Evolutionary conservation across 2,797 vertebrate species (phyloP), one percentile per base, ranked within the genome.

Genomic region (Liparis tanakae): DNA sequence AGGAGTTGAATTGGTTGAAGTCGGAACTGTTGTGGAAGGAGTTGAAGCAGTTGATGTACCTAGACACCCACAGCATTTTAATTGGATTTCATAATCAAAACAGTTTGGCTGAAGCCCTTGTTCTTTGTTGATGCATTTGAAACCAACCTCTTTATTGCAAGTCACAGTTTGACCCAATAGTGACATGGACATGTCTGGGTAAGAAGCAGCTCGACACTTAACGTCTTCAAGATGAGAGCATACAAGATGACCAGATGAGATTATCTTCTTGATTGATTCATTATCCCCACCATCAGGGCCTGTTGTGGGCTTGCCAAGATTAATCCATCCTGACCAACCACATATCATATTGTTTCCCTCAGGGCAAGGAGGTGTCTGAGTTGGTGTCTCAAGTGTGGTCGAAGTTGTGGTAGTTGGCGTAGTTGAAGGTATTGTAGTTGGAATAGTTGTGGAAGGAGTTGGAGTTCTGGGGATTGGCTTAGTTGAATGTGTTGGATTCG

Each of bases 11-110:
- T 4, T 5, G 14, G 41, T 43, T 9, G 36, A 34, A 25, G 55
- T 6, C 12, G 64, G 7, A 13, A 6, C 12, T n/a, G 60, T 48
- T 18, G 34, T 60, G 0, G 30, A 10, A n/a, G 56, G 18, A 12
- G 67, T 34, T 22, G 51, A 5, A 2, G 54, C 18, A 20, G 33
- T 65, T 1, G 70, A 30, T 15, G 54, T 1, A 30, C 1, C 74
- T 79, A 53, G 57, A 69, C 74, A 77, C 0, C 0, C 7, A 67
- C 82, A 88, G 41, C 87, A 88, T 33, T 72, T 63, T 4, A 89
- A 63, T 58, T n/a, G 41, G 3, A 89, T 79, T 25, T 89, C 78
- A 44, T 90, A 90, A 67, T 90, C 81, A 37, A 88, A 82, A 69
- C 87, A 90, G 1, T 75, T 13, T 33, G 70, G 53, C 3, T 39